Conservation (phyloP, 2,113 vertebrate species). For the Perognathus longimembris region DNA sequence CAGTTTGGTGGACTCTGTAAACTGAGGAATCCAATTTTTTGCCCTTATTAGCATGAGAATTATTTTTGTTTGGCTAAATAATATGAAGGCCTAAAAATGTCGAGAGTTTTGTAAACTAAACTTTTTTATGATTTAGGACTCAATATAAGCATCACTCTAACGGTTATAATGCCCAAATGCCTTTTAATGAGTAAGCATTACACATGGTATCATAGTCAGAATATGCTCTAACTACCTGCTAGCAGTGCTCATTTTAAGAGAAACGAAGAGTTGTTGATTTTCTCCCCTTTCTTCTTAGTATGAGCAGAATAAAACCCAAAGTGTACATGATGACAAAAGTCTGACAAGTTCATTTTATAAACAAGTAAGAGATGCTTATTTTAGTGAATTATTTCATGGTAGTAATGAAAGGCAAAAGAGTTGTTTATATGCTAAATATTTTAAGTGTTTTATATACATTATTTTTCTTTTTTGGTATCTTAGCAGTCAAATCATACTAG, state of each 20-base stretch:
- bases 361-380: neutral
- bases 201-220: neutral
- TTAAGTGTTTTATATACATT: neutral
- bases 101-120: constrained; percentile 74
- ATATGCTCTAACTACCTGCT: neutral
- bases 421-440: neutral
- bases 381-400: constrained; percentile 6
- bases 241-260: neutral
- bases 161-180: constrained; percentile 1
- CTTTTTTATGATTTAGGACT: constrained; percentile 77
- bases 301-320: neutral
- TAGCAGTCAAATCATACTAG: neutral
- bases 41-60: constrained; percentile 86
- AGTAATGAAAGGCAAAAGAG: neutral
- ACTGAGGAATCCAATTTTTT: constrained; percentile 87
- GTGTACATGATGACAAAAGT: neutral
- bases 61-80: constrained; percentile 84
- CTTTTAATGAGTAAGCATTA: constrained; percentile 46
- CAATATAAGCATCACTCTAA: constrained; percentile 44
- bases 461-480: neutral
- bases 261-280: neutral
- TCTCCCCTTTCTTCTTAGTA: neutral
- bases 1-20: constrained; percentile 88
- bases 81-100: constrained; percentile 74
- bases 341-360: neutral